Percentiles rank a stretch among this genome's conserved stretches.
Conservation (phyloP, 1,140 invertebrate species). For the Macrostomum lignano region DNA sequence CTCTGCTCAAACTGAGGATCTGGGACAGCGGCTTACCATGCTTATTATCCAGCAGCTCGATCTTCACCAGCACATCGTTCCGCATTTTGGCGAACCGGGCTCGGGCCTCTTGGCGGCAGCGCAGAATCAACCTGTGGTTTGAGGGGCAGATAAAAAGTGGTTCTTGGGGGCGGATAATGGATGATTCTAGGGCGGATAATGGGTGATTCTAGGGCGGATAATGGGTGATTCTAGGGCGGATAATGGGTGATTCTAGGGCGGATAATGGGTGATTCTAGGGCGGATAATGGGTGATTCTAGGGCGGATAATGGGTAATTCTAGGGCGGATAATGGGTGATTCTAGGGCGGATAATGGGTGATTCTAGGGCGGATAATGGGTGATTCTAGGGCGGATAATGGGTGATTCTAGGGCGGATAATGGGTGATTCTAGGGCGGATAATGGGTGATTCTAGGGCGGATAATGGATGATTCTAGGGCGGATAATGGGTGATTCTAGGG, state of each 20-base stretch:
- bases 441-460: not conserved
- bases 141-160: not conserved
- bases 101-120: slow-evolving; percentile 62
- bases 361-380: not conserved
- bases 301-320: not conserved
- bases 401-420: not conserved
- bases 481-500: not conserved
- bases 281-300: not conserved
- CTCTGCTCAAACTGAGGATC: not conserved
- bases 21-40: slow-evolving; percentile 29
- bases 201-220: not conserved
- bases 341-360: not conserved
- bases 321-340: not conserved
- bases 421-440: not conserved
- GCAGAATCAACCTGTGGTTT: slow-evolving; percentile 39
- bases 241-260: not conserved
- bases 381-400: not conserved
- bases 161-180: no score
- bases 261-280: not conserved
- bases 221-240: not conserved
- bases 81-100: slow-evolving; percentile 51
- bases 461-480: not conserved
- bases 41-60: slow-evolving; percentile 69
- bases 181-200: not conserved
- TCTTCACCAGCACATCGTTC: slow-evolving; percentile 62